Percentiles rank a stretch among this genome's conserved stretches.
Evolutionary conservation across 2,113 vertebrate species (phyloP).

Genomic region (Siphamia tubifer): DNA sequence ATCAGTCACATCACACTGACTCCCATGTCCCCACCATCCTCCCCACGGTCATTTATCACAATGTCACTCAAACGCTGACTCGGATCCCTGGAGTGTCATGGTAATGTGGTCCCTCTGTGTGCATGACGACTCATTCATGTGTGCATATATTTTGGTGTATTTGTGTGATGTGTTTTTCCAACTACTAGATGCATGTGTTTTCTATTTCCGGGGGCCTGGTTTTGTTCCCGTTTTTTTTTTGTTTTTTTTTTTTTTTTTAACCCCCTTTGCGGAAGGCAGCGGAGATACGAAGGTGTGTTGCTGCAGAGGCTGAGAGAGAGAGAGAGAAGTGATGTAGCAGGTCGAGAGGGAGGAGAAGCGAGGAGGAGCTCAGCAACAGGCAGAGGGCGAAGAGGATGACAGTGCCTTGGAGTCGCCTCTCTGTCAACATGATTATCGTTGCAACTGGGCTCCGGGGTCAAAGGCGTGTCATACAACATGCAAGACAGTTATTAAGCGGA

Average conservation of each 20-base stretch:
- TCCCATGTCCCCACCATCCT: slow-evolving; percentile 44
- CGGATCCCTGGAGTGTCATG: slow-evolving; percentile 51
- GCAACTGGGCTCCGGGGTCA: slow-evolving; percentile 46
- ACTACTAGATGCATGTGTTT: slow-evolving; percentile 3
- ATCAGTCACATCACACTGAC: slow-evolving; percentile 56
- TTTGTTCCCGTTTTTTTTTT: not conserved
- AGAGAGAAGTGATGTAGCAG: slow-evolving; percentile 5
- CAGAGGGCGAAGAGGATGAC: slow-evolving; percentile 64
- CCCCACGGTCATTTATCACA: slow-evolving; percentile 67
- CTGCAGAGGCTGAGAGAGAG: slow-evolving; percentile 27
- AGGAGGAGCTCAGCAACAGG: slow-evolving; percentile 57
- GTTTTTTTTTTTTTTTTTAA: not conserved
- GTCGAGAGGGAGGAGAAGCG: slow-evolving; percentile 20
- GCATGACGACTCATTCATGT: slow-evolving; percentile 22
- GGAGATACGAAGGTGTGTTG: slow-evolving; percentile 38
- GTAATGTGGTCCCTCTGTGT: slow-evolving; percentile 14
- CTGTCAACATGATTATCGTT: slow-evolving; percentile 66
- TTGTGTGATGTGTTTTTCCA: not conserved
- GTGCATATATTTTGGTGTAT: slow-evolving; percentile 6
- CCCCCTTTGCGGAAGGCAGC: not conserved
- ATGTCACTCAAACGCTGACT: slow-evolving; percentile 67
- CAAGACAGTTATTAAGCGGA: slow-evolving; percentile 36
- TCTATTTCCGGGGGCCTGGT: slow-evolving; percentile 16
- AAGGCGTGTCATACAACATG: slow-evolving; percentile 37
- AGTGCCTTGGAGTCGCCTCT: slow-evolving; percentile 52